Evolutionary conservation across 2,113 vertebrate genomes (phyloP), one percentile per base, ranked within the genome.

Genomic region (Phaethornis superciliosus): DNA sequence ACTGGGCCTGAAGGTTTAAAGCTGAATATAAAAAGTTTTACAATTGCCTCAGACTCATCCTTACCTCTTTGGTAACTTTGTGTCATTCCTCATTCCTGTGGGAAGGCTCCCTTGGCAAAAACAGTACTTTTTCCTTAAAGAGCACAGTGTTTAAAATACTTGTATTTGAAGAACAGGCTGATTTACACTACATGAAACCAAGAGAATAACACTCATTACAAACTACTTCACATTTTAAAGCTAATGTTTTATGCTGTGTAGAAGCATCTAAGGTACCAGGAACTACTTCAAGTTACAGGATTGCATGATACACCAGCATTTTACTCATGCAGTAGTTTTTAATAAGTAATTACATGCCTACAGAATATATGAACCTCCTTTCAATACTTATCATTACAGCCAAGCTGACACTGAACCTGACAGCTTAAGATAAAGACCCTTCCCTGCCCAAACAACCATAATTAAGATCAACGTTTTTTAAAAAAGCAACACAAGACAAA

Each of bases 401-500:
- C 84, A 58, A 93, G 86, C 74, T 81, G 81, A 85, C 95, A 72
- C 58, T 82, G 81, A 92, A 91, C 62, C 91, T 96, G 95, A 47
- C 82, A 67, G 55, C 8, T 77, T 59, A 26, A 95, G 94, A 96
- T 96, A 96, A 96, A 92, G 56, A 88, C 81, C 58, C 22, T 51
- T 76, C 74, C 55, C 81, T 96, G 81, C 87, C 77, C 87, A 62
- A 64, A 67, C 84, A 96, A 91, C 59, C 1, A 42, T 74, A 95
- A 84, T 52, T 75, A 81, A 71, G 37, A 56, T 60, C 52, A 83
- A 54, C 64, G 37, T 74, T 40, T 9, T 2, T 2, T 5, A 30
- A 74, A 64, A 60, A 63, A 47, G 28, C 1, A 0, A 16, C 46
- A 70, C 19, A 26, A 12, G 7, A 28, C 42, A 90, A 15, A 87